A percentile compares a stretch with the other conserved stretches of the same genome.
Evolutionary conservation across 2,888 invertebrate species (phyloP).

Genomic region (Ophion ellenae): DNA sequence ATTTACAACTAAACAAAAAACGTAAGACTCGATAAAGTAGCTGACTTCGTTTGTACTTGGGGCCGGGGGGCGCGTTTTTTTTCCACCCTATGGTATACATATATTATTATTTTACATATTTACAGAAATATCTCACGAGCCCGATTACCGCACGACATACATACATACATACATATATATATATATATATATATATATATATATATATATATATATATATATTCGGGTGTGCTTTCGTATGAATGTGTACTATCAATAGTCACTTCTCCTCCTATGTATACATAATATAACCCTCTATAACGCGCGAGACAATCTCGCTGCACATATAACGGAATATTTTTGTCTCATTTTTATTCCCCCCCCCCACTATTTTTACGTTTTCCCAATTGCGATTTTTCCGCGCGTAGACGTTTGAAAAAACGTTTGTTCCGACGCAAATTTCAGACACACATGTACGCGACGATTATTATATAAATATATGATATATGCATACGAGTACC

Average conservation of each 20-base stretch:
- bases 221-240: conserved; percentile 13
- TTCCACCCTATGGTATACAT: conserved; percentile 78
- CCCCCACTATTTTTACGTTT: not conserved
- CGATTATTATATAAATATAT: conserved; percentile 67
- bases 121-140: conserved; percentile 72
- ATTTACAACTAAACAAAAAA: conserved; percentile 74
- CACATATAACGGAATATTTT: conserved; percentile 17
- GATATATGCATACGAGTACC: conserved; percentile 68
- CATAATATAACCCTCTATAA: conserved; percentile 59
- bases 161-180: conserved; percentile 28
- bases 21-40: conserved; percentile 81
- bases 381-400: conserved; percentile 36
- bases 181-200: conserved; percentile 18
- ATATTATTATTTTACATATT: conserved; percentile 78
- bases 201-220: not conserved
- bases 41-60: conserved; percentile 84
- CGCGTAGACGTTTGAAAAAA: not conserved
- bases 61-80: conserved; percentile 79
- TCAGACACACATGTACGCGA: conserved; percentile 66
- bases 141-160: conserved; percentile 49
- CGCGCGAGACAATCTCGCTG: conserved; percentile 38
- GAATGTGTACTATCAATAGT: conserved; percentile 52
- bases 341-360: not conserved
- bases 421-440: conserved; percentile 61
- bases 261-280: conserved; percentile 36